phyloP scores from a whole-genome alignment of 2,888 invertebrate species.

The Emmelina monodactyla region DNA sequence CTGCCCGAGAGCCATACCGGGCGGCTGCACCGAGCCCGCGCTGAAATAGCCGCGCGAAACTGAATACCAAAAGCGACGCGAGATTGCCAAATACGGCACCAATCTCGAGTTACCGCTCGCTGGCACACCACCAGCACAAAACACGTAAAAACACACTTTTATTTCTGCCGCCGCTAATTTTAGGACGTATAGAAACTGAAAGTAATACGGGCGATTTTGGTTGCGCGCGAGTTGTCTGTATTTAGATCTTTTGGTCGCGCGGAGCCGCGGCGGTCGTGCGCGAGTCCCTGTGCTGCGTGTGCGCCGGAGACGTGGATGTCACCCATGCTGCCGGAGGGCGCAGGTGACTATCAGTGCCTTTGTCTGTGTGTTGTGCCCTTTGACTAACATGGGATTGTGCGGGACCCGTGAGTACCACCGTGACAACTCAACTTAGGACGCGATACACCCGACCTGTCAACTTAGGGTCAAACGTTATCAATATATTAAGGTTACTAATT shows the following conservation, averaged over 20 bases:
- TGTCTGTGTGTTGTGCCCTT: neutral
- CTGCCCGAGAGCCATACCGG: constrained; percentile 30
- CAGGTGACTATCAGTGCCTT: constrained; percentile 38
- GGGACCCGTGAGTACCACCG: neutral
- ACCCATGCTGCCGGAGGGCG: constrained; percentile 56
- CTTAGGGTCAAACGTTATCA: no score
- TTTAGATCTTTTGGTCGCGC: constrained; percentile 53
- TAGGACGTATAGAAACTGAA: constrained; percentile 62
- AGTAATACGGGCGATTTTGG: constrained; percentile 63
- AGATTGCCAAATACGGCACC: constrained; percentile 60
- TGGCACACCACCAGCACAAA: constrained; percentile 43
- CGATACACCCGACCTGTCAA: no score
- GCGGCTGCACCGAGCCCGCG: constrained; percentile 30
- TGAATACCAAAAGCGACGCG: constrained; percentile 51
- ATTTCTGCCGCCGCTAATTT: constrained; percentile 64
- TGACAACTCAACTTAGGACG: no score
- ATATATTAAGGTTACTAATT: no score
- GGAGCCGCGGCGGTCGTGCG: constrained; percentile 21
- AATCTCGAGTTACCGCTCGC: constrained; percentile 59
- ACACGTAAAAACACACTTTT: constrained; percentile 61
- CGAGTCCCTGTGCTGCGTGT: constrained; percentile 18
- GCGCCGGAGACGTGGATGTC: constrained; percentile 38
- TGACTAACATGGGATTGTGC: neutral
- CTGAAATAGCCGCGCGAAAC: constrained; percentile 45
- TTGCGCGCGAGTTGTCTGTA: constrained; percentile 56